phyloP scores from a whole-genome alignment of 2,797 vertebrate genomes.

The Gymnothorax javanicus region DNA sequence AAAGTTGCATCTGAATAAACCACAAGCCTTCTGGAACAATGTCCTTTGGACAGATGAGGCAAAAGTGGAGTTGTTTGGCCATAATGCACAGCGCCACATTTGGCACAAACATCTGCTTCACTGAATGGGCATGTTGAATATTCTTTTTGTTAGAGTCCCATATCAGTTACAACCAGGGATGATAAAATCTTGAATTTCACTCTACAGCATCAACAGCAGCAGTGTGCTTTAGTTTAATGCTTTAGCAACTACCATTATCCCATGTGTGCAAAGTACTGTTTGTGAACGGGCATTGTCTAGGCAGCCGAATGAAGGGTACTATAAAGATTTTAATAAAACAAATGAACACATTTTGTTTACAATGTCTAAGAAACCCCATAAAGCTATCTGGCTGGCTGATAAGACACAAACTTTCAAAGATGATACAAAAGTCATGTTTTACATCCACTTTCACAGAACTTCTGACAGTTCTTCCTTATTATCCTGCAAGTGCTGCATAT shows the following conservation, averaged over 20 bases:
- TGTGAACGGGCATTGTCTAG: not conserved
- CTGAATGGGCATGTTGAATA: not conserved
- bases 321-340: conserved; percentile 64
- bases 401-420: not conserved
- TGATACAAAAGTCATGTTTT: not conserved
- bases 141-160: too few species aligned
- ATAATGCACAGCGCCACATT: too few species aligned
- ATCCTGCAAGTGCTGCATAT: not conserved
- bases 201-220: not conserved
- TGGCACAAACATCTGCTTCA: not conserved
- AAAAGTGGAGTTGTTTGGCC: too few species aligned
- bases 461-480: not conserved
- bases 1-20: too few species aligned
- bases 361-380: conserved; percentile 55
- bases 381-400: conserved; percentile 44
- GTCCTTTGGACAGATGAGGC: too few species aligned
- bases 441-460: not conserved
- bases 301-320: conserved; percentile 38
- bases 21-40: too few species aligned
- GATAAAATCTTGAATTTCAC: not conserved
- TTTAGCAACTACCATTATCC: conserved; percentile 9
- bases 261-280: conserved; percentile 61
- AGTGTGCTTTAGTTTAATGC: not conserved
- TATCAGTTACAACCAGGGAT: not conserved
- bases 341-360: conserved; percentile 60